Percentiles rank a stretch among this genome's conserved stretches.
phyloP scores from a whole-genome alignment of 2,888 invertebrate species.

The Gymnosoma rotundatum region DNA sequence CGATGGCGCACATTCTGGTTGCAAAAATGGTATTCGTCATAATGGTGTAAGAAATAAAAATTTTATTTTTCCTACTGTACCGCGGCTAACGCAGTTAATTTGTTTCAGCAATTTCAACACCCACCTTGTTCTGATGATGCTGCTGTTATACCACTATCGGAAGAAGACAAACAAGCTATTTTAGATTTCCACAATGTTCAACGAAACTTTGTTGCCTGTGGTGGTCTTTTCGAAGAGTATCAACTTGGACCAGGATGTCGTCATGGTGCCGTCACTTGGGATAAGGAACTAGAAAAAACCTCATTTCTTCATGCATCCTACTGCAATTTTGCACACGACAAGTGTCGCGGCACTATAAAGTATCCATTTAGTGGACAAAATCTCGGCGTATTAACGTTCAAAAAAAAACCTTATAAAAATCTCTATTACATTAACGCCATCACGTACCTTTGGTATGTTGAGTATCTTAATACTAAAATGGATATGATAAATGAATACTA shows the following conservation, averaged over 20 bases:
- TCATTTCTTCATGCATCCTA: slow-evolving; percentile 74
- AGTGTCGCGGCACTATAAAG: slow-evolving; percentile 74
- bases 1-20: too few relatives aligned
- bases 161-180: slow-evolving; percentile 63
- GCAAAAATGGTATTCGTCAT: too few relatives aligned
- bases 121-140: slow-evolving; percentile 35
- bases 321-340: slow-evolving; percentile 75
- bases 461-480: background rate
- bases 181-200: slow-evolving; percentile 74
- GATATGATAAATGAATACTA: slow-evolving; percentile 5
- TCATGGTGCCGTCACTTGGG: slow-evolving; percentile 76
- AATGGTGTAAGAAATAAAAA: too few relatives aligned
- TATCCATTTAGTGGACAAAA: slow-evolving; percentile 75
- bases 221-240: slow-evolving; percentile 60
- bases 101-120: too few relatives aligned
- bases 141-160: slow-evolving; percentile 10
- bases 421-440: background rate
- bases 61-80: too few relatives aligned
- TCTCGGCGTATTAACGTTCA: slow-evolving; percentile 71
- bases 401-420: background rate
- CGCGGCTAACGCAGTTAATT: too few relatives aligned
- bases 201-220: slow-evolving; percentile 74
- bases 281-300: slow-evolving; percentile 72
- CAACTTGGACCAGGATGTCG: slow-evolving; percentile 71
- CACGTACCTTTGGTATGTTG: slow-evolving; percentile 7